phyloP scores from a whole-genome alignment of 1,140 invertebrate genomes.

The Papilio xuthus region DNA sequence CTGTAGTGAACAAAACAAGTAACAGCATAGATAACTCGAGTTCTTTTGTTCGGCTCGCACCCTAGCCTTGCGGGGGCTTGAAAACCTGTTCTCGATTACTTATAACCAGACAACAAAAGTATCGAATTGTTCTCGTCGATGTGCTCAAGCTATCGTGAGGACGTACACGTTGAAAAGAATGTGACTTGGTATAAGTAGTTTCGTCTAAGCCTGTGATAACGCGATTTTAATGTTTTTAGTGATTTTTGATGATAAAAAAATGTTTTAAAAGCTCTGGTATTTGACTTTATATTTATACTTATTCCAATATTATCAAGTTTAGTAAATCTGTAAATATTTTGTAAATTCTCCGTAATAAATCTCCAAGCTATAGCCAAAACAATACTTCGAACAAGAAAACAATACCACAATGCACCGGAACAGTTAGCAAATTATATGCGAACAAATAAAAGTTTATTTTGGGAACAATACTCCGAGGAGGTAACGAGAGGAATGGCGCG shows the following conservation, averaged over 20 bases:
- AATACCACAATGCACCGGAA: constrained; percentile 29
- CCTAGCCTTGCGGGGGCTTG: constrained; percentile 53
- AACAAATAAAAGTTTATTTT: constrained; percentile 50
- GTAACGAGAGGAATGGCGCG: constrained; percentile 51
- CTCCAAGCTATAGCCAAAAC: not conserved
- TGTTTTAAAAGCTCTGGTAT: not conserved
- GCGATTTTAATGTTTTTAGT: not conserved
- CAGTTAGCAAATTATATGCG: constrained; percentile 51
- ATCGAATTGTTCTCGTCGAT: constrained; percentile 45
- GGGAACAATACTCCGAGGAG: constrained; percentile 57
- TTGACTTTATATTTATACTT: no score
- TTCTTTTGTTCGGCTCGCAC: constrained; percentile 59
- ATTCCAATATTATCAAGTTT: not conserved
- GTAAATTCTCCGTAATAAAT: not conserved
- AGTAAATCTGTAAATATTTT: not conserved
- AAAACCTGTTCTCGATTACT: constrained; percentile 61
- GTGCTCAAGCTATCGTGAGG: constrained; percentile 31
- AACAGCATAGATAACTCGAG: constrained; percentile 45
- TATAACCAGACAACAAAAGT: constrained; percentile 62
- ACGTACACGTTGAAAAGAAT: constrained; percentile 8
- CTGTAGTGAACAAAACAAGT: constrained; percentile 48
- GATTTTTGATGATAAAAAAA: not conserved
- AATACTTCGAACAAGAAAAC: constrained; percentile 20
- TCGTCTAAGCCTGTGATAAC: not conserved
- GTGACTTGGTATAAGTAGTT: not conserved